A percentile compares a stretch with the other conserved stretches of the same genome.
Evolutionary conservation across 2,888 invertebrate species (phyloP).

Genomic region (Aproaerema taeniolella): DNA sequence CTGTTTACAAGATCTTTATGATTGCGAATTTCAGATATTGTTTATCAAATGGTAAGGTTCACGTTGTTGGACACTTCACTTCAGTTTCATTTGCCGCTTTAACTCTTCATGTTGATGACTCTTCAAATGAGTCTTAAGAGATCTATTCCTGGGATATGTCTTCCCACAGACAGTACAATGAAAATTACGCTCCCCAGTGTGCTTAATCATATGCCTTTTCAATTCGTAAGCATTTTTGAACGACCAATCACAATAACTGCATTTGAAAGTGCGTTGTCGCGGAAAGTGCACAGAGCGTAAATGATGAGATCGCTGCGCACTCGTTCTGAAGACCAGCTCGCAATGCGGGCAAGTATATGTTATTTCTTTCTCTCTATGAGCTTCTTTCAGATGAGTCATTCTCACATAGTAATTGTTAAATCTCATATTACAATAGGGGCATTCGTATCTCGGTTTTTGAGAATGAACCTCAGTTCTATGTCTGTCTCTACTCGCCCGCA

Average conservation of each 20-base stretch:
- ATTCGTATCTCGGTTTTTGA: conserved; percentile 58
- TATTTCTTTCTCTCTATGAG: conserved; percentile 54
- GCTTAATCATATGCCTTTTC: conserved; percentile 57
- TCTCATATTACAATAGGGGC: conserved; percentile 57
- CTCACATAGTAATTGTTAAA: conserved; percentile 60
- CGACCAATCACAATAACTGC: conserved; percentile 54
- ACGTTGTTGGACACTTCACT: background rate
- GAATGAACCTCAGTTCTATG: conserved; percentile 56
- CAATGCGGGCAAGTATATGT: conserved; percentile 54
- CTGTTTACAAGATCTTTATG: too few species aligned
- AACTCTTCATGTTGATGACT: conserved; percentile 55
- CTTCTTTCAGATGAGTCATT: conserved; percentile 57
- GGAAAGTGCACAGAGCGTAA: conserved; percentile 54
- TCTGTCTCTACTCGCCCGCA: conserved; percentile 56
- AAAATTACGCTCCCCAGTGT: conserved; percentile 52
- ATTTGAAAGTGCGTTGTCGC: conserved; percentile 41
- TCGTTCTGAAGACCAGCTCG: conserved; percentile 55
- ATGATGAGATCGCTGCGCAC: conserved; percentile 54
- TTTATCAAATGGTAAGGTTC: too few species aligned
- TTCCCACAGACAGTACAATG: conserved; percentile 54
- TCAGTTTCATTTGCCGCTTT: conserved; percentile 33
- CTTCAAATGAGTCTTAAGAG: conserved; percentile 49
- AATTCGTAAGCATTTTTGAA: conserved; percentile 60
- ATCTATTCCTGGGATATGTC: conserved; percentile 47
- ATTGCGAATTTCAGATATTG: too few species aligned